Base-by-base conservation (phyloP, 2,113 vertebrate genomes). In the Rousettus leschenaultii region DNA sequence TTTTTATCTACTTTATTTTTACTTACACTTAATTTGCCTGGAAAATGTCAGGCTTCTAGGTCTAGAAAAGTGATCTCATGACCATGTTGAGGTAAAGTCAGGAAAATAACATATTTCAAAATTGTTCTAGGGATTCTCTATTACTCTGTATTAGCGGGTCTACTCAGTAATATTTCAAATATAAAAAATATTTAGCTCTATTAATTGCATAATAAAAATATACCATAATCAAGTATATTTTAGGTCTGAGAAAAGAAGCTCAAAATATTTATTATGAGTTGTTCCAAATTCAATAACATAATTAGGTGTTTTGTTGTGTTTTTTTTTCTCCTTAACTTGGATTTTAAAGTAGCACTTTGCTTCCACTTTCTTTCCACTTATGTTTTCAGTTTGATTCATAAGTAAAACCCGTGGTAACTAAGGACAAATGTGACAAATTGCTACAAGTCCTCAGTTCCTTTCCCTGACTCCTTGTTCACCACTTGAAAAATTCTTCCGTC, bases 261-360 rank as follows among this genome's bases (percentile, higher is more conserved):
- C 15, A 93, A 53, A 95, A 61, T 87, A 40, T 33, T 75, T 78
- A 53, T 38, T 83, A 33, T 30, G 68, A 89, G 7, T 75, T 89
- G 18, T 38, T 53, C 51, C 16, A 63, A 57, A n/a, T 88, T 88
- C 77, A 80, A 59, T 70, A 86, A 71, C 38, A 80, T 71, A 53
- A 85, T 68, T 30, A 91, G 16, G 51, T 95, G 28, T 0, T 40
- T 40, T 40, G 6, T 40, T n/a, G n/a, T n/a, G n/a, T n/a, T n/a
- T 40, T 40, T 40, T 40, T 40, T 40, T 40, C 6, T 40, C 40
- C 40, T 40, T 40, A 40, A 40, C 5, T 86, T 84, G 7, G 16
- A 51, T 95, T 94, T 83, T 83, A 77, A 95, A 92, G 55, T 40
- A 84, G 21, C 22, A 33, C 26, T 96, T 91, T 45, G 13, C n/a